These are phyloP conservation scores for Schizaphis graminum DNA, from an alignment of 2,888 invertebrate species.

Conservation along the genomic window DNA sequence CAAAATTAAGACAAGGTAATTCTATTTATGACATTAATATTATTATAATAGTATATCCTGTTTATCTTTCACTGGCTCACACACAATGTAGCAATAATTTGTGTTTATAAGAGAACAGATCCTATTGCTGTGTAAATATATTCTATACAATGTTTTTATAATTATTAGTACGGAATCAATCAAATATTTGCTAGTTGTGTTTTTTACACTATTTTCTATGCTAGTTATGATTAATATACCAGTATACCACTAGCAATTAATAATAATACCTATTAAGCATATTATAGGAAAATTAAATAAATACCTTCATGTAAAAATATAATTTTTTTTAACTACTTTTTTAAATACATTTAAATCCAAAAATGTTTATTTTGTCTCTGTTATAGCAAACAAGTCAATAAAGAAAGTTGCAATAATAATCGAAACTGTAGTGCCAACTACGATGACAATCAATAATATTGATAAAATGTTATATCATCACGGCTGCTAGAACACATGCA, in stretches of 20 bases:
- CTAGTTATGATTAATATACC: not conserved
- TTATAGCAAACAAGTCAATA: not conserved
- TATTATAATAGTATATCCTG: not conserved
- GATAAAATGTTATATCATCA: not conserved
- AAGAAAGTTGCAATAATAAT: slow-evolving; percentile 1
- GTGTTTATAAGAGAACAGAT: not conserved
- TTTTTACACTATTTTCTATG: not conserved
- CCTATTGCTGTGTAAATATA: not conserved
- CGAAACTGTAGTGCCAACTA: not conserved
- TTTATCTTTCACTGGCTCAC: not conserved
- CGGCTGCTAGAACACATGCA: not conserved
- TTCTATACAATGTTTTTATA: not conserved
- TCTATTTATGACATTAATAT: not conserved
- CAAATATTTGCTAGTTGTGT: not conserved
- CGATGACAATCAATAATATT: not conserved
- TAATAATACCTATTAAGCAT: not conserved
- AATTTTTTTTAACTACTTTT: not conserved
- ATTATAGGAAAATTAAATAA: not conserved
- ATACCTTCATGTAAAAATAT: not conserved
- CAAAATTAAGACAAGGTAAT: too few species aligned
- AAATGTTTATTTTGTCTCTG: not conserved
- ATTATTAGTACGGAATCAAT: not conserved
- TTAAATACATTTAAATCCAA: not conserved
- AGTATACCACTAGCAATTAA: not conserved
- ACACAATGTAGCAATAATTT: not conserved